Evolutionary conservation across 2,888 invertebrate genomes (phyloP), one percentile per base, ranked within the genome.

Genomic region (Zygothrica quintamaculata): DNA sequence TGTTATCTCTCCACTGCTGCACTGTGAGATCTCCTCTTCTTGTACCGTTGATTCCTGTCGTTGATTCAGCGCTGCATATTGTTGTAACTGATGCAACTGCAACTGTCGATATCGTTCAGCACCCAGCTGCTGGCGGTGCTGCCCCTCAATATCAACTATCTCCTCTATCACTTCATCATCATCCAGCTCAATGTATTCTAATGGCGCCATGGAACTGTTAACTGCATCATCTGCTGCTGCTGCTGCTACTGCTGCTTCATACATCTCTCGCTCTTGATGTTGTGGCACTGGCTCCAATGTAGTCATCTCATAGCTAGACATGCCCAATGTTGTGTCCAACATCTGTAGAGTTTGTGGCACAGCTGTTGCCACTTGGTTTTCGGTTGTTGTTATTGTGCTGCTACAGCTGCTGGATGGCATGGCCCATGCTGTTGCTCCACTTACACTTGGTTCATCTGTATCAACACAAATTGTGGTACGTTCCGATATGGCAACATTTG

Each of bases 291-390:
- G 51, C 8, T 55, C 64, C 13, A 71, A 39, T 0, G 74, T 39
- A 0, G 87, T 76, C 15, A 85, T 55, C 13, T 90, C 89, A 36
- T 87, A 89, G n/a, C 77, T 74, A 43, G 87, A 88, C 90, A 90
- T 90, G 15, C 78, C 84, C 39, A 90, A 65, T 1, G 90, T 90
- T 0, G 90, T 89, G 50, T 90, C 89, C 15, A 89, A 25, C 55
- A 72, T 50, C 15, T 65, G 71, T 0, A 40, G 33, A 0, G 31
- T 34, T 2, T 40, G 61, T 6, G 11, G 9, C 36, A 15, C 18
- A 6, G 7, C n/a, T 5, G 15, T 3, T 15, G 37, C n/a, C n/a
- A n/a, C n/a, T n/a, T n/a, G n/a, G n/a, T n/a, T n/a, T n/a, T n/a
- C n/a, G n/a, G n/a, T n/a, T n/a, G n/a, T n/a, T n/a, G n/a, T n/a